Base-by-base conservation (phyloP, 2,888 invertebrate species). In the Peribatodes rhomboidaria region DNA sequence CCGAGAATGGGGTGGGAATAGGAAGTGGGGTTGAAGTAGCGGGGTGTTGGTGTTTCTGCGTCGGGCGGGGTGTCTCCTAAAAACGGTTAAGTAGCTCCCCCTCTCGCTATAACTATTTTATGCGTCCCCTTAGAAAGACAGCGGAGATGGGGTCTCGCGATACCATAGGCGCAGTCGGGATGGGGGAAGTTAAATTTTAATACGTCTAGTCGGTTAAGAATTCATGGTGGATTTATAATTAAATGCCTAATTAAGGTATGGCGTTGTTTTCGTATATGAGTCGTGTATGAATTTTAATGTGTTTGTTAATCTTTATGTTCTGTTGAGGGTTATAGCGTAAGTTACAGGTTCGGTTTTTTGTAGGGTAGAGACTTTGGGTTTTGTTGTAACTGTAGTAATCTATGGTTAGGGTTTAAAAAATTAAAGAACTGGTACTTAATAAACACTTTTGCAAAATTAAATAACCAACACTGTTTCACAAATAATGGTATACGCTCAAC, bases 11-110 rank as follows among this genome's bases (percentile, higher is more conserved):
- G 84, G 80, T 66, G 81, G 85, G 85, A 79, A 84, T 84, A 88
- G 92, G 92, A 91, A 91, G 88, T 86, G 90, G 89, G 88, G 89
- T 84, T 80, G 87, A 86, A 87, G 89, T 83, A 83, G 87, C 79
- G 81, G 87, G 89, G 89, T 82, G 88, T 86, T 87, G 89, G 89
- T 82, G 88, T 86, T 88, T 83, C 87, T 88, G 83, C 87, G 85
- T 80, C 81, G 86, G 86, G 87, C 73, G 90, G 92, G 92, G 92
- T 87, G 90, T 89, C 92, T 90, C 92, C 92, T 92, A 92, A 93
- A 93, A 93, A 93, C 92, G 91, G 92, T 90, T 92, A 92, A 93
- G 92, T 92, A 92, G 92, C 92, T 88, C 86, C 89, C 90, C 89
- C 90, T 85, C 87, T 85, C 89, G 88, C 88, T 89, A 91, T 92